Evolutionary conservation across 2,888 invertebrate genomes (phyloP).

Genomic region (Microdon myrmicae): DNA sequence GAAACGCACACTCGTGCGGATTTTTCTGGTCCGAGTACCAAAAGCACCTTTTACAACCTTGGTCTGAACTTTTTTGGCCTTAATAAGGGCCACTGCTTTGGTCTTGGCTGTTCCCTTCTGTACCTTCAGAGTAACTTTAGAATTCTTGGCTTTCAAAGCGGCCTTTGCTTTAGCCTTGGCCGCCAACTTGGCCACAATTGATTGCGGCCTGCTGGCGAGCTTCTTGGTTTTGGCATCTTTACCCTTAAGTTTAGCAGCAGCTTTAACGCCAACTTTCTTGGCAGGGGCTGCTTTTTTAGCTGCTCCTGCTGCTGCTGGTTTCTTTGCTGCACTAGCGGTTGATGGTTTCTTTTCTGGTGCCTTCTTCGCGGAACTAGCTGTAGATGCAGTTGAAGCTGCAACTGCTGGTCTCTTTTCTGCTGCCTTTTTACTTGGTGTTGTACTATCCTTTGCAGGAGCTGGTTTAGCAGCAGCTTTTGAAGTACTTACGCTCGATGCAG

Average conservation of each 20-base stretch:
- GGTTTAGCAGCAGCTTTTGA: conserved; percentile 56
- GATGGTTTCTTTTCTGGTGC: conserved; percentile 58
- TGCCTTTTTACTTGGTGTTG: conserved; percentile 55
- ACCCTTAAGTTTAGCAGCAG: conserved; percentile 58
- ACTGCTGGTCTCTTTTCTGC: conserved; percentile 64
- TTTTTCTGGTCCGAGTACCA: conserved; percentile 87
- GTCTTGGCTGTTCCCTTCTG: conserved; percentile 71
- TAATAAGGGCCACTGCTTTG: conserved; percentile 72
- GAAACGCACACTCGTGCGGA: conserved; percentile 96
- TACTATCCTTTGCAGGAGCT: conserved; percentile 56
- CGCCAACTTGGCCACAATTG: conserved; percentile 64
- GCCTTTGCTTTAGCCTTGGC: conserved; percentile 65
- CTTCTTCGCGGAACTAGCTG: conserved; percentile 48
- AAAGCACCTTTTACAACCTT: conserved; percentile 93
- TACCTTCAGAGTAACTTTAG: conserved; percentile 60
- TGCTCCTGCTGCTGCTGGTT: conserved; percentile 63
- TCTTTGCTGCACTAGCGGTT: conserved; percentile 58
- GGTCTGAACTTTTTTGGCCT: conserved; percentile 86
- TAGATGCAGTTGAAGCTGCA: conserved; percentile 56
- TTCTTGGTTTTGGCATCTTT: conserved; percentile 65
- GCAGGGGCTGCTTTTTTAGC: conserved; percentile 58
- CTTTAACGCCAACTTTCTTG: conserved; percentile 63
- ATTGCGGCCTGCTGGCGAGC: conserved; percentile 63
- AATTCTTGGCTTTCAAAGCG: conserved; percentile 62
- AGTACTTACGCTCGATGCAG: too few relatives aligned